Evolutionary conservation across 35 echinoderm and acorn worm species (phyloP), one percentile per base, ranked within the genome.

Genomic region (Ophioderma brevispina): DNA sequence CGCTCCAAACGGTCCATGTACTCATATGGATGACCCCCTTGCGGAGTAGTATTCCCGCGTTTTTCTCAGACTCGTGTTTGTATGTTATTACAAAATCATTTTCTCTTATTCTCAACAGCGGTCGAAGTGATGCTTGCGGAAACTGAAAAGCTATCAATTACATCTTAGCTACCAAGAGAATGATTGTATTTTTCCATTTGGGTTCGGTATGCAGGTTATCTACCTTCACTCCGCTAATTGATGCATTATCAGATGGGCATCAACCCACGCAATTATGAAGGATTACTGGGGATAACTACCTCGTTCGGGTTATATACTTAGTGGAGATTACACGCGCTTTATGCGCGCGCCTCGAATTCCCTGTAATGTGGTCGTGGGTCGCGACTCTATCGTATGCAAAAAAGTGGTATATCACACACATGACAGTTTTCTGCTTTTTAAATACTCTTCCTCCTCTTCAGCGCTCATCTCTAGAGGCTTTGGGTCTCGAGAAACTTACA

Each of bases 201-300:
- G 79, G 79, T 87, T 59, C 64, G 86, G 86, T n/a, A 88, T 88
- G 76, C 64, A 88, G 11, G 4, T 81, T 31, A 88, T 78, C 23
- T 35, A 31, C 86, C 86, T 15, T 80, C 21, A 80, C 14, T 31
- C 81, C 36, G 28, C 36, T 33, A 55, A 88, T 88, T 15, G 75
- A 13, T 88, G 86, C 76, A 78, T 88, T 41, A 88, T 78, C 17
- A 88, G 75, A 43, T 88, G 86, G 13, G 64, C 36, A 64, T 88
- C 86, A 43, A 88, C 13, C 86, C 86, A 0, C 37, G 32, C 23
- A 55, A 32, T 80, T 88, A 55, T 88, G 86, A 80, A 88, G 70
- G 15, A 79, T 33, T 17, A 88, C 86, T 0, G 76, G 86, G n/a
- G 82, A 88, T 80, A 30, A 13, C 41, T 64, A 28, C 30, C 14